Percentiles rank a stretch among this genome's conserved stretches.
Conservation (phyloP, 1,140 invertebrate genomes). For the Bombyx mandarina region DNA sequence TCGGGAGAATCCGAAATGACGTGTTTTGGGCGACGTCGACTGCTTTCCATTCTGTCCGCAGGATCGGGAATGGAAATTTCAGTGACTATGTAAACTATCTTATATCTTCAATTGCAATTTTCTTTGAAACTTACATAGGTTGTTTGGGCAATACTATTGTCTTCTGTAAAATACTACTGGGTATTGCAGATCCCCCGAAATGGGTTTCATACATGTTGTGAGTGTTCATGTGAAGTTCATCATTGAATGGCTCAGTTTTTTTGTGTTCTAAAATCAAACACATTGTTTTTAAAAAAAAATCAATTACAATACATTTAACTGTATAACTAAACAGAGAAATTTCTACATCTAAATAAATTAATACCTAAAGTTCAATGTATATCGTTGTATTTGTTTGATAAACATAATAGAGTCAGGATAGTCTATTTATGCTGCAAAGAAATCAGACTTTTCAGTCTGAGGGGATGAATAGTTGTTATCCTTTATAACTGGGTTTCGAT, state of each 20-base stretch:
- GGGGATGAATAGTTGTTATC: no score
- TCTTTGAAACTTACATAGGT: background rate
- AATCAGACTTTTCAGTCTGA: background rate
- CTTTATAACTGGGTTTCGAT: no score
- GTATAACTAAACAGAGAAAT: no score
- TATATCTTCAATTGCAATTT: background rate
- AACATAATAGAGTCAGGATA: background rate
- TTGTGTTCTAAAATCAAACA: slow-evolving; percentile 17
- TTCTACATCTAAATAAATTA: background rate
- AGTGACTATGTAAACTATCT: no score
- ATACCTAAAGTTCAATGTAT: background rate
- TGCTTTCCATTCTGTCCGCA: no score
- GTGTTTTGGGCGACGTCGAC: no score
- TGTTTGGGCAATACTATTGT: background rate
- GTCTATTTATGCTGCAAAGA: background rate
- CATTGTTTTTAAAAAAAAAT: background rate
- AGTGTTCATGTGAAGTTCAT: slow-evolving; percentile 28
- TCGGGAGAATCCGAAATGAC: no score
- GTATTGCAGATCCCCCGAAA: slow-evolving; percentile 20
- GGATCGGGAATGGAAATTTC: no score
- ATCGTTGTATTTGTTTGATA: no score
- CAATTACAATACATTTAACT: background rate
- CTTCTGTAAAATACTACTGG: slow-evolving; percentile 10
- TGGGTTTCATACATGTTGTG: slow-evolving; percentile 22
- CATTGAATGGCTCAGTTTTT: slow-evolving; percentile 31